These are phyloP conservation scores for Leptinotarsa lineolata DNA, from an alignment of 1,140 invertebrate species.

Conservation along the genomic window DNA sequence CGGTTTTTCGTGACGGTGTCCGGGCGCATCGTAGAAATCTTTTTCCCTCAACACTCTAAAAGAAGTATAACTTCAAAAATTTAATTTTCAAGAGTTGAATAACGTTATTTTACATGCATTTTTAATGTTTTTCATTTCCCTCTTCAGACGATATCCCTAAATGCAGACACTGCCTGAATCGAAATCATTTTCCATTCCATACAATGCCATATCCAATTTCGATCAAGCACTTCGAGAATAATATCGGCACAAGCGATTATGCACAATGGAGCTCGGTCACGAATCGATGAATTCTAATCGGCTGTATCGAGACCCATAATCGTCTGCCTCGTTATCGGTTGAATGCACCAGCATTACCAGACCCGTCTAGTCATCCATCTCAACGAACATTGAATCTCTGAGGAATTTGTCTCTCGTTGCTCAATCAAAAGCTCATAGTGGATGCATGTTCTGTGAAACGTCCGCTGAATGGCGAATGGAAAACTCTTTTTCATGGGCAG, in stretches of 20 bases:
- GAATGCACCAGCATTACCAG: not conserved
- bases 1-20: no score
- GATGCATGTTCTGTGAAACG: slow-evolving; percentile 1
- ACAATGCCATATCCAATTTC: slow-evolving; percentile 2
- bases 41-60: no score
- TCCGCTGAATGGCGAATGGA: not conserved
- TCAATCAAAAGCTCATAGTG: slow-evolving; percentile 14
- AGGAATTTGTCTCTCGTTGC: slow-evolving; percentile 10
- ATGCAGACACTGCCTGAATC: not conserved
- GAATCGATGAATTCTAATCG: slow-evolving; percentile 26
- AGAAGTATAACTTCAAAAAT: no score
- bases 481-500: not conserved
- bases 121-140: no score
- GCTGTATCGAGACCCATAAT: slow-evolving; percentile 23
- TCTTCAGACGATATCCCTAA: no score
- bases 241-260: slow-evolving; percentile 22
- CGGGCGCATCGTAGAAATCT: no score
- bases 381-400: not conserved
- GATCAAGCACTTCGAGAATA: not conserved
- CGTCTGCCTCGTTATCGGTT: slow-evolving; percentile 13
- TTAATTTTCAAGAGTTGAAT: no score
- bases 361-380: not conserved
- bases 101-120: no score
- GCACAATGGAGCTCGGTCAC: slow-evolving; percentile 17
- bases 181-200: not conserved